Conservation (phyloP, 2,888 invertebrate genomes). For the Dryadula phaetusa region DNA sequence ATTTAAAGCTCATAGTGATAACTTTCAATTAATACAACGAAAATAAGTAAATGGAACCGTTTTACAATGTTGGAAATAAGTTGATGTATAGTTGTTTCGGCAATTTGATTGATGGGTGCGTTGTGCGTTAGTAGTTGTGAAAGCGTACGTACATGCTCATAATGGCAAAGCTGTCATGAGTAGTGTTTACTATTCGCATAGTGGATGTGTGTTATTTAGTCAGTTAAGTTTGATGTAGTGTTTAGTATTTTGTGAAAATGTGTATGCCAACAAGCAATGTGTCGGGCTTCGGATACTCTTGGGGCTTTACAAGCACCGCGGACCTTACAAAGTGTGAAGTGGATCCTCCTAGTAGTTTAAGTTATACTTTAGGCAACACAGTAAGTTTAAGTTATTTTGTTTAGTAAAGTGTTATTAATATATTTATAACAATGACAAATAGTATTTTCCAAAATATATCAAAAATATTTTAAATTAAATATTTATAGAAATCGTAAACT, state of each 20-base stretch:
- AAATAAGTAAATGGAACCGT: conserved; percentile 45
- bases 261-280: conserved; percentile 84
- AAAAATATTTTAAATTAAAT: not conserved
- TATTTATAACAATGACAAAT: too few species aligned
- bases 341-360: conserved; percentile 79
- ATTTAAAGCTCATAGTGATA: conserved; percentile 49
- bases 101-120: conserved; percentile 74
- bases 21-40: conserved; percentile 50
- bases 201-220: conserved; percentile 77
- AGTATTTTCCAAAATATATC: too few species aligned
- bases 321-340: conserved; percentile 81
- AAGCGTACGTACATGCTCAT: conserved; percentile 80
- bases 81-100: conserved; percentile 57
- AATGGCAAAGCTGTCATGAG: conserved; percentile 82
- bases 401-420: not conserved
- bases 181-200: conserved; percentile 79
- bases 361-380: conserved; percentile 80
- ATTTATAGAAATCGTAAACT: not conserved
- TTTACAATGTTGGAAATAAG: conserved; percentile 40
- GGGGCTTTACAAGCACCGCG: conserved; percentile 80
- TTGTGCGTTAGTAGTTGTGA: conserved; percentile 80
- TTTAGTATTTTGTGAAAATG: conserved; percentile 68
- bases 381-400: conserved; percentile 57
- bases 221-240: conserved; percentile 69
- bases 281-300: conserved; percentile 81